A percentile compares a stretch with the other conserved stretches of the same genome.
Evolutionary conservation across 1,140 invertebrate species (phyloP).

Genomic region (Bombus waltoni): DNA sequence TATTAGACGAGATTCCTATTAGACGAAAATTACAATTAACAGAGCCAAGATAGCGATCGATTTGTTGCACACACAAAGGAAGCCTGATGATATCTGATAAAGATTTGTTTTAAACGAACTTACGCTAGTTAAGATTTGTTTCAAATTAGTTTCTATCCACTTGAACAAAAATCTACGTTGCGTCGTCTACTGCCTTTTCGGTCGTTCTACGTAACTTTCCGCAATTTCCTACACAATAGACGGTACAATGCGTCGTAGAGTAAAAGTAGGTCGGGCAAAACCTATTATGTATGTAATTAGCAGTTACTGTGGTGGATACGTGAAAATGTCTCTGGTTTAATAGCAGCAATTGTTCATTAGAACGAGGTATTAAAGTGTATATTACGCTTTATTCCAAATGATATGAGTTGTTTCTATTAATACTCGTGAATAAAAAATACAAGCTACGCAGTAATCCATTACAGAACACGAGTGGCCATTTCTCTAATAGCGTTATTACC

Average conservation of each 20-base stretch:
- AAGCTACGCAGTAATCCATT: neutral
- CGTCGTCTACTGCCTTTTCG: constrained; percentile 31
- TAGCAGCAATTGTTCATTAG: constrained; percentile 11
- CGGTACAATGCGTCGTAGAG: constrained; percentile 9
- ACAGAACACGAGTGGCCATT: neutral
- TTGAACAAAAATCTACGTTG: constrained; percentile 37
- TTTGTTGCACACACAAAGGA: neutral
- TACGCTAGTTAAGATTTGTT: constrained; percentile 58
- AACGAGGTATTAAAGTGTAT: neutral
- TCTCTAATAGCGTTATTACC: neutral
- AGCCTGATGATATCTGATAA: neutral
- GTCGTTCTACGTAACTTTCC: constrained; percentile 41
- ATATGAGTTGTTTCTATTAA: neutral
- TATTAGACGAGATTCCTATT: neutral
- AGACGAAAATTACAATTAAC: neutral
- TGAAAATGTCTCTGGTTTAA: constrained; percentile 20
- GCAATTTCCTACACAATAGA: constrained; percentile 48
- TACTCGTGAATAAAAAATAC: neutral
- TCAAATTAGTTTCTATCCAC: constrained; percentile 58
- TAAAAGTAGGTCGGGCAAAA: constrained; percentile 40
- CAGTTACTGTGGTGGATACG: constrained; percentile 2
- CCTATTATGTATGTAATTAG: constrained; percentile 42
- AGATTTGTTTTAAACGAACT: constrained; percentile 53
- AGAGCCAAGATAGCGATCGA: neutral
- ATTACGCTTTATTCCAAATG: neutral